phyloP scores from a whole-genome alignment of 2,888 invertebrate species.

The Apamea crenata region DNA sequence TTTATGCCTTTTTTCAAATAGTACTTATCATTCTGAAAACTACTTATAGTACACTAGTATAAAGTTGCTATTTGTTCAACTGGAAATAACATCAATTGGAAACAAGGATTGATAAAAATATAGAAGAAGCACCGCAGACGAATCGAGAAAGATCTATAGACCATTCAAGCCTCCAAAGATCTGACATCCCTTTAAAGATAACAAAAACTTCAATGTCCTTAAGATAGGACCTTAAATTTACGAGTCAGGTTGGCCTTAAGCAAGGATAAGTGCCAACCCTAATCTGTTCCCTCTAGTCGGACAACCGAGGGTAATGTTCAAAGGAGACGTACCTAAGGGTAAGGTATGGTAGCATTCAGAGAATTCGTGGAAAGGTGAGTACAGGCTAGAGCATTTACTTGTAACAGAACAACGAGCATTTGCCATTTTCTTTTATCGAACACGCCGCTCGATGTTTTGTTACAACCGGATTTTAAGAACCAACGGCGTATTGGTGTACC shows the following conservation, averaged over 20 bases:
- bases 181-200: constrained; percentile 38
- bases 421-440: no score
- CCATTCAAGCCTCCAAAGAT: constrained; percentile 18
- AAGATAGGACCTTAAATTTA: constrained; percentile 26
- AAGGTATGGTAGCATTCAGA: constrained; percentile 39
- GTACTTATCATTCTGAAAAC: background rate
- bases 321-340: constrained; percentile 32
- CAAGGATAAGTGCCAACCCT: constrained; percentile 46
- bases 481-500: no score
- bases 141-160: background rate
- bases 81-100: background rate
- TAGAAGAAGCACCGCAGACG: background rate
- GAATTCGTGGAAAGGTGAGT: constrained; percentile 20
- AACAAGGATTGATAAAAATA: background rate
- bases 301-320: constrained; percentile 41
- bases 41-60: background rate
- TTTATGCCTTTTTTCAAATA: background rate
- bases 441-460: no score
- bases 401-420: no score
- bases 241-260: constrained; percentile 34
- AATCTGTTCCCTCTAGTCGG: constrained; percentile 32
- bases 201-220: constrained; percentile 45
- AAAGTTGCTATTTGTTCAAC: background rate
- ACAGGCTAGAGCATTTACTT: no score
- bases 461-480: no score